A percentile compares a stretch with the other conserved stretches of the same genome.
Evolutionary conservation across 2,113 vertebrate species (phyloP).

Genomic region (Ornithorhynchus anatinus): DNA sequence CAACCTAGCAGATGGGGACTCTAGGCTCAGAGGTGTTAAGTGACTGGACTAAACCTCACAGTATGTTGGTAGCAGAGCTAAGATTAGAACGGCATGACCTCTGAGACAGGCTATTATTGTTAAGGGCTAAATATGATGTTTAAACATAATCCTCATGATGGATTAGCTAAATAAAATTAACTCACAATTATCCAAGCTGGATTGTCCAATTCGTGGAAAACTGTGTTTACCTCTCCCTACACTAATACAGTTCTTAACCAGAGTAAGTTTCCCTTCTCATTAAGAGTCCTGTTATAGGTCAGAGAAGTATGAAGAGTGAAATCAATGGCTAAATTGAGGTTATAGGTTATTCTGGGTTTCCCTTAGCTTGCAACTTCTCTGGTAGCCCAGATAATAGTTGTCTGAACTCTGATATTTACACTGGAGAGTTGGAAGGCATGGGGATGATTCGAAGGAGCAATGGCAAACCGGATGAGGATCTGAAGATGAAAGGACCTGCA

Average conservation of each 20-base stretch:
- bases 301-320: neutral
- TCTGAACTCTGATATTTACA: neutral
- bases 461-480: neutral
- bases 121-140: too few relatives aligned
- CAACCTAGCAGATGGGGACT: neutral
- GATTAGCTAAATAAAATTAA: too few relatives aligned
- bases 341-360: conserved; percentile 6
- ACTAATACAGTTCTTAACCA: too few relatives aligned
- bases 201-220: too few relatives aligned
- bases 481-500: neutral
- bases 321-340: conserved; percentile 32
- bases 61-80: conserved; percentile 2
- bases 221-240: too few relatives aligned
- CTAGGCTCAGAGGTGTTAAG: neutral
- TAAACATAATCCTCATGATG: too few relatives aligned
- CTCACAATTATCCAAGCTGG: too few relatives aligned
- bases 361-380: neutral
- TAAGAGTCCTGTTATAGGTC: conserved; percentile 29
- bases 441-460: neutral
- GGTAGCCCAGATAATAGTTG: conserved; percentile 15
- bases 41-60: conserved; percentile 5
- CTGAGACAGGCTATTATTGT: too few relatives aligned
- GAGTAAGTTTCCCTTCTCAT: conserved; percentile 39
- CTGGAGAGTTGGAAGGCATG: neutral
- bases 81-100: neutral